Base-by-base conservation (phyloP, 2,113 vertebrate genomes). In the Oncorhynchus masou region DNA sequence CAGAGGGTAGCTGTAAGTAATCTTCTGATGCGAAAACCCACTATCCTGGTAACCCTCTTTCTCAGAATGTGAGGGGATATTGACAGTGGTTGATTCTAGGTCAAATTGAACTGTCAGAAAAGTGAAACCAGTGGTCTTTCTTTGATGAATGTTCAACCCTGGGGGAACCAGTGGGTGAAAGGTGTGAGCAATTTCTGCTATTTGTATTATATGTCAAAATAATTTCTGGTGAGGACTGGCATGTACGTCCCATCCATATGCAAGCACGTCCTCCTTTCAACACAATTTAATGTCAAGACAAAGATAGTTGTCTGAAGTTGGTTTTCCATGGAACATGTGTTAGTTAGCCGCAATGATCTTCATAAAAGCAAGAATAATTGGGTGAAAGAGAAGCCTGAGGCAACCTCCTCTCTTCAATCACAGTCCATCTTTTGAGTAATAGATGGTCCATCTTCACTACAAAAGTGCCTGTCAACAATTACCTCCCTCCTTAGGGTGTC, bases 341-440 rank as follows among this genome's bases (percentile, higher is more conserved):
- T 70, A 22, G 39, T 20, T 27, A 67, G 27, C 13, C 8, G 49
- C 74, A 22, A 71, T 76, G n/a, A 71, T 76, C 66, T 75, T 70
- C 31, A 64, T n/a, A 31, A 74, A 73, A 19, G 15, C 51, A 76
- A 62, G 27, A n/a, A 73, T 62, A 79, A 82, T 51, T 70, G 51
- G 70, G 71, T 78, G 70, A 54, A 84, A 67, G n/a, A 69, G 51
- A 27, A 81, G 68, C 74, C 74, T 49, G 39, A 16, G 75, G 75
- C 68, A 2, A 3, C 57, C 3, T 7, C 22, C 20, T 71, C 9
- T 45, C 39, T 45, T 39, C 8, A 39, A 60, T 67, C 68, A 75
- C 34, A 79, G 68, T 22, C 67, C 54, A 22, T 24, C 25, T 12
- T 81, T 70, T 86, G 79, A 88, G 73, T 79, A 78, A 82, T 49